phyloP scores from a whole-genome alignment of 2,888 invertebrate genomes.

The Leucoma salicis region DNA sequence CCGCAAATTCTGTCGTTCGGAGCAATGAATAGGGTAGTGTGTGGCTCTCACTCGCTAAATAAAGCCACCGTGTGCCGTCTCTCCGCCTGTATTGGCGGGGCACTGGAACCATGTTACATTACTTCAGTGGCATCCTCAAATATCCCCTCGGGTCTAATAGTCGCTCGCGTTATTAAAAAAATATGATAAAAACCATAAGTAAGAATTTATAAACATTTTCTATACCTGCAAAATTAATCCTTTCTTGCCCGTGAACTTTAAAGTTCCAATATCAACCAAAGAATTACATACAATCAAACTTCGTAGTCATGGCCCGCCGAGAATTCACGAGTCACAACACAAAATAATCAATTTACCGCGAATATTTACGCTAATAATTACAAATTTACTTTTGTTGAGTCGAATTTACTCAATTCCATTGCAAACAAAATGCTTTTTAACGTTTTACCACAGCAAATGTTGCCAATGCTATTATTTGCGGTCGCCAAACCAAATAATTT shows the following conservation, averaged over 20 bases:
- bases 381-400: conserved; percentile 25
- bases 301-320: conserved; percentile 27
- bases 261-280: conserved; percentile 11
- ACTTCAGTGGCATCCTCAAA: too few relatives aligned
- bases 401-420: conserved; percentile 12
- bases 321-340: conserved; percentile 37
- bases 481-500: background rate
- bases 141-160: too few relatives aligned
- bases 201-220: too few relatives aligned
- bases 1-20: too few relatives aligned
- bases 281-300: conserved; percentile 32
- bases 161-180: too few relatives aligned
- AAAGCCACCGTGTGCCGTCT: too few relatives aligned
- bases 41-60: too few relatives aligned
- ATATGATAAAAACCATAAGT: too few relatives aligned
- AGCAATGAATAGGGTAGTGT: too few relatives aligned
- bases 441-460: conserved; percentile 15
- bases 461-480: conserved; percentile 8
- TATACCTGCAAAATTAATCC: conserved; percentile 3
- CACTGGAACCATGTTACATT: too few relatives aligned
- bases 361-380: conserved; percentile 40
- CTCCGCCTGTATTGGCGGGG: too few relatives aligned
- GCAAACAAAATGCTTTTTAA: background rate
- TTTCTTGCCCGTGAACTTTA: conserved; percentile 17
- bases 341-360: conserved; percentile 69